phyloP scores from a whole-genome alignment of 64 coral and sea anemone species.

The Porites australiensis region DNA sequence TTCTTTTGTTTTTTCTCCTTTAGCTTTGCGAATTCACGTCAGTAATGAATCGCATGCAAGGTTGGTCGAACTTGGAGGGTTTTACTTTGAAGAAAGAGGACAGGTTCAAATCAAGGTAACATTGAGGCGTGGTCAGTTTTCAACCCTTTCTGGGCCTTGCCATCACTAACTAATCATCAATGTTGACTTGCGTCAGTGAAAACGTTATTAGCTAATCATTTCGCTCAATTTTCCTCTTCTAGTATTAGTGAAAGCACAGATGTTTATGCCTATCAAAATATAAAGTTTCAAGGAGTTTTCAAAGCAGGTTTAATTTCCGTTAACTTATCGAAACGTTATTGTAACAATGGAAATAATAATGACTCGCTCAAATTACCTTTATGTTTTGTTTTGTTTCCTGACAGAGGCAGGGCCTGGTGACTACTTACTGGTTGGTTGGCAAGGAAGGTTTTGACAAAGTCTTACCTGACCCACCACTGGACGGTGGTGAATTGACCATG shows the following conservation, averaged over 20 bases:
- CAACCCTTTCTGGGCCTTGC: no score
- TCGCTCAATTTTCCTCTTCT: no score
- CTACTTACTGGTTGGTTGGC: constrained; percentile 87
- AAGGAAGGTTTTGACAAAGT: constrained; percentile 79
- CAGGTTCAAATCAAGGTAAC: constrained; percentile 83
- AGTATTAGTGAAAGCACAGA: no score
- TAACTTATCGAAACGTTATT: no score
- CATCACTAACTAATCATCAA: no score
- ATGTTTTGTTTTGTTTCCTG: neutral
- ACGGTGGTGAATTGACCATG: constrained; percentile 45
- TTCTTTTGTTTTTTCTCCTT: neutral
- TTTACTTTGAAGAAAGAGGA: constrained; percentile 80
- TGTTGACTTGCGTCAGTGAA: no score
- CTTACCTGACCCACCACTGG: constrained; percentile 73
- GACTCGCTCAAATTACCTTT: neutral
- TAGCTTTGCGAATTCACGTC: constrained; percentile 85
- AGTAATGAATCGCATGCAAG: constrained; percentile 57
- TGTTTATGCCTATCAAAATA: no score
- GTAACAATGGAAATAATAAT: no score
- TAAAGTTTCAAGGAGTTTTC: no score
- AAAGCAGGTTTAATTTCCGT: no score
- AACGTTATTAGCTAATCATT: no score
- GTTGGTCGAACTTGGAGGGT: constrained; percentile 74
- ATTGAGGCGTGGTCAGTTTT: neutral
- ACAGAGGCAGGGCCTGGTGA: constrained; percentile 82